phyloP scores from a whole-genome alignment of 2,888 invertebrate species.

The Arge pagana region DNA sequence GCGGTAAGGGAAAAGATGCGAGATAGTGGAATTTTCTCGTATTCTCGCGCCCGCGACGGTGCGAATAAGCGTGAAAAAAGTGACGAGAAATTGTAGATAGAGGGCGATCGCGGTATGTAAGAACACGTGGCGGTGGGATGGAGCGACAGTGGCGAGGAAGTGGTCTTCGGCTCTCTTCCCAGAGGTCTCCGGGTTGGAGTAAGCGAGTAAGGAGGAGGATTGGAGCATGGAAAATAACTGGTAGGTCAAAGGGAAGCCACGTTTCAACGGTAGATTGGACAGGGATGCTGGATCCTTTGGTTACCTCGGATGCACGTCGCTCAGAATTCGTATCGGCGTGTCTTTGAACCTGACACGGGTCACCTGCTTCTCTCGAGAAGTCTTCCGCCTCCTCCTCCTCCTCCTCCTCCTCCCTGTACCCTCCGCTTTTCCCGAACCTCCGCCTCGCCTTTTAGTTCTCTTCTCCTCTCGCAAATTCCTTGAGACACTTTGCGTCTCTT shows the following conservation, averaged over 20 bases:
- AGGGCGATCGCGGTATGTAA: too few species aligned
- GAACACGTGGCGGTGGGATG: too few species aligned
- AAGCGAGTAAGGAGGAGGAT: conserved; percentile 13
- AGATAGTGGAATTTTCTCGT: too few species aligned
- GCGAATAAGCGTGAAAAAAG: too few species aligned
- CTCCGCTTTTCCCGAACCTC: conserved; percentile 9
- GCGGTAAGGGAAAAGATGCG: too few species aligned
- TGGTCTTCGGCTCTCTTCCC: too few species aligned
- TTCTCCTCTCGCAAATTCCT: neutral
- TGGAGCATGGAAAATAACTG: conserved; percentile 18
- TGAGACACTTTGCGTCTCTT: neutral
- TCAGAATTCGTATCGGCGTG: conserved; percentile 35
- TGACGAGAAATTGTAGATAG: too few species aligned
- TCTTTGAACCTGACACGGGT: conserved; percentile 57
- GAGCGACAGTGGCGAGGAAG: too few species aligned
- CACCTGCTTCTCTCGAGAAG: conserved; percentile 43
- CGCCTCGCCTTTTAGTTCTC: neutral
- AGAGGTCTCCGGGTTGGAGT: too few species aligned
- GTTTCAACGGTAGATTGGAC: conserved; percentile 46
- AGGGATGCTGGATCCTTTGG: conserved; percentile 26
- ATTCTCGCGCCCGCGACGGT: too few species aligned
- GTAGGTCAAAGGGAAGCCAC: conserved; percentile 37
- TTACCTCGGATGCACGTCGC: conserved; percentile 18
- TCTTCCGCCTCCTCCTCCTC: conserved; percentile 22
- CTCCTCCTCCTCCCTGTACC: neutral